Evolutionary conservation across 2,888 invertebrate species (phyloP).

Genomic region (Rhimphoctona megacephalus): DNA sequence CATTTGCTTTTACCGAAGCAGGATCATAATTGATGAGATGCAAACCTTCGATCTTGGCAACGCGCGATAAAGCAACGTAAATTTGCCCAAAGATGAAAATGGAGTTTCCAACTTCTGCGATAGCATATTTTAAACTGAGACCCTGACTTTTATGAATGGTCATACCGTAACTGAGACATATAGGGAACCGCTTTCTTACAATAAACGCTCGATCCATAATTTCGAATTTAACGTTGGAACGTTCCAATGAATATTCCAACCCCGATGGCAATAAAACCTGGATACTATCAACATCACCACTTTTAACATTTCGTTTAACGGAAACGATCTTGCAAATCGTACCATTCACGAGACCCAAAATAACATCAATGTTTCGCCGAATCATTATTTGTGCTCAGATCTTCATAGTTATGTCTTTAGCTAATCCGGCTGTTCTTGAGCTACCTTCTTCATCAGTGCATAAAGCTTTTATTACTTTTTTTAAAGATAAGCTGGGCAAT

Average conservation of each 20-base stretch:
- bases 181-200: slow-evolving; percentile 71
- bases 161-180: slow-evolving; percentile 73
- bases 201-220: slow-evolving; percentile 60
- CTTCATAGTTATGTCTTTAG: slow-evolving; percentile 72
- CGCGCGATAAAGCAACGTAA: slow-evolving; percentile 73
- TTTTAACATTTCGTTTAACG: slow-evolving; percentile 51
- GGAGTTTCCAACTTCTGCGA: slow-evolving; percentile 72
- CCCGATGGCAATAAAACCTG: slow-evolving; percentile 66
- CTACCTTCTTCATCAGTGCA: slow-evolving; percentile 68
- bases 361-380: slow-evolving; percentile 74
- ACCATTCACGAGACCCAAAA: slow-evolving; percentile 74
- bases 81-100: slow-evolving; percentile 70
- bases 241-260: slow-evolving; percentile 61
- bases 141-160: slow-evolving; percentile 75
- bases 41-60: slow-evolving; percentile 68
- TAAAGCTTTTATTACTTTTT: slow-evolving; percentile 65
- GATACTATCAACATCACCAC: slow-evolving; percentile 62
- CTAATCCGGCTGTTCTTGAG: slow-evolving; percentile 73
- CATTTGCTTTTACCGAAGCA: slow-evolving; percentile 59
- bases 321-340: slow-evolving; percentile 70
- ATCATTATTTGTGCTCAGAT: slow-evolving; percentile 72
- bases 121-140: slow-evolving; percentile 69
- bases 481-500: slow-evolving; percentile 61
- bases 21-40: slow-evolving; percentile 73
- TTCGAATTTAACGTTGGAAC: slow-evolving; percentile 72